Evolutionary conservation across 1,140 invertebrate genomes (phyloP).

Genomic region (Notospermus geniculatus): DNA sequence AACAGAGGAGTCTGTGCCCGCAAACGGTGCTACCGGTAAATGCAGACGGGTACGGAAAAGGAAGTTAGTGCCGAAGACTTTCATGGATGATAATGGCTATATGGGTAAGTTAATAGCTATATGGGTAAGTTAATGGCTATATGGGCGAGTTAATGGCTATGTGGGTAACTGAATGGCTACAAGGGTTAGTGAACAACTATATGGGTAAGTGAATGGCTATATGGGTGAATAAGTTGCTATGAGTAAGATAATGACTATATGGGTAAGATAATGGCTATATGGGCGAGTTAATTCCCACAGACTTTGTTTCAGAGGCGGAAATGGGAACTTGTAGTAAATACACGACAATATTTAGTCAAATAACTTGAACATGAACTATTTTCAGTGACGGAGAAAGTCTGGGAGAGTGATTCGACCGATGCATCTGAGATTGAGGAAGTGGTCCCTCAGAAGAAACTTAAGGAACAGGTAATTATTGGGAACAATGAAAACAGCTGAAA

Average conservation of each 20-base stretch:
- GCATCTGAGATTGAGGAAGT: slow-evolving; percentile 36
- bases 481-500: background rate
- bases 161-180: too few species aligned
- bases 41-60: slow-evolving; percentile 27
- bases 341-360: slow-evolving; percentile 8
- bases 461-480: background rate
- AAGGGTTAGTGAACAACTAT: too few species aligned
- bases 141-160: too few species aligned
- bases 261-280: too few species aligned
- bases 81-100: slow-evolving; percentile 45
- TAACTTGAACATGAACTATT: background rate
- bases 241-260: too few species aligned
- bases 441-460: slow-evolving; percentile 1
- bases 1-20: background rate
- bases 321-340: too few species aligned
- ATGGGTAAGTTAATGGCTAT: too few species aligned
- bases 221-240: too few species aligned
- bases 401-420: slow-evolving; percentile 43
- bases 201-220: too few species aligned
- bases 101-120: slow-evolving; percentile 46
- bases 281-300: too few species aligned
- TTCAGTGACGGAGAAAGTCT: slow-evolving; percentile 46
- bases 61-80: slow-evolving; percentile 41
- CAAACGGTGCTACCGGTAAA: background rate
- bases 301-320: too few species aligned